phyloP scores from a whole-genome alignment of 2,888 invertebrate species.

The Rhaphigaster nebulosa region DNA sequence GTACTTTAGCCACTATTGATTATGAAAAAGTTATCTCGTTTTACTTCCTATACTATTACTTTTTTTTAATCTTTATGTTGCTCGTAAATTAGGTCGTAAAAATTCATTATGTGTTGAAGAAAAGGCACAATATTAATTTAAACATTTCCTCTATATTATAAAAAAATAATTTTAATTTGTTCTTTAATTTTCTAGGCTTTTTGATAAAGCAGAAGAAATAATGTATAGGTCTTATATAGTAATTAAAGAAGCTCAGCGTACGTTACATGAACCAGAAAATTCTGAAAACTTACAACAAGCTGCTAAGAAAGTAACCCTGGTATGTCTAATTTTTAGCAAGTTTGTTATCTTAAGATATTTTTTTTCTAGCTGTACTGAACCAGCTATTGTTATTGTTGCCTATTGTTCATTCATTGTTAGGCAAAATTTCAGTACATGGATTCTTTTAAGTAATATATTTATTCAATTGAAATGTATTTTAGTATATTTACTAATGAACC shows the following conservation, averaged over 20 bases:
- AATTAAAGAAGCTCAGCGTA: constrained; percentile 86
- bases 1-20: too few species aligned
- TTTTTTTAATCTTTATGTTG: too few species aligned
- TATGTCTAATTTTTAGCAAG: constrained; percentile 37
- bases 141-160: background rate
- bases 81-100: too few species aligned
- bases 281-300: constrained; percentile 78
- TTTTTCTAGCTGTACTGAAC: background rate
- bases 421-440: background rate
- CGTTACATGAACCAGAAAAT: constrained; percentile 75
- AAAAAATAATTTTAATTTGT: background rate
- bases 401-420: background rate
- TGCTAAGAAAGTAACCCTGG: constrained; percentile 77
- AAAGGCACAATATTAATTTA: background rate
- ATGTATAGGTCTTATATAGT: constrained; percentile 82
- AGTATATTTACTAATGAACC: constrained; percentile 63
- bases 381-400: background rate
- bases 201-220: constrained; percentile 79
- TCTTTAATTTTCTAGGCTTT: constrained; percentile 49
- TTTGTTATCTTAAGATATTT: background rate
- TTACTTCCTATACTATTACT: too few species aligned
- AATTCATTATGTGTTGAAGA: too few species aligned
- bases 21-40: too few species aligned
- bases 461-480: background rate
- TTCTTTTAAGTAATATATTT: background rate